phyloP scores from a whole-genome alignment of 2,888 invertebrate genomes.

The Rhynchonema sp. region DNA sequence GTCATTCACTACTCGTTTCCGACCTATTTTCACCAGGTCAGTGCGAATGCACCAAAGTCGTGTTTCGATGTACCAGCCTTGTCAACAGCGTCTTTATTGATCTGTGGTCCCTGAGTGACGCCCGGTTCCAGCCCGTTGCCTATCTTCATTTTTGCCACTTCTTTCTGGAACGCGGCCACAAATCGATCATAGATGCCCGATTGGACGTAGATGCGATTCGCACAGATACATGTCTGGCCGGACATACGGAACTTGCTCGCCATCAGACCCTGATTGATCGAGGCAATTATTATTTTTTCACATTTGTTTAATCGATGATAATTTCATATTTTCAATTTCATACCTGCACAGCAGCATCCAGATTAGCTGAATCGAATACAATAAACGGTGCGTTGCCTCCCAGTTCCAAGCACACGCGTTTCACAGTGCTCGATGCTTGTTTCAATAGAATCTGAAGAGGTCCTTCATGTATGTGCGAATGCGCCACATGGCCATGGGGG shows the following conservation, averaged over 20 bases:
- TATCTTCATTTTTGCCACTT: constrained; percentile 42
- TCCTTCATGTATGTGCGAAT: too few species aligned
- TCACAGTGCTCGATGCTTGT: constrained; percentile 65
- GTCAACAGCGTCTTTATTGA: constrained; percentile 61
- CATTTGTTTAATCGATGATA: too few species aligned
- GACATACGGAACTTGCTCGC: constrained; percentile 79
- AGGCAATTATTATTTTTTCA: too few species aligned
- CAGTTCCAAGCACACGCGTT: constrained; percentile 72
- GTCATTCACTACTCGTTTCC: too few species aligned
- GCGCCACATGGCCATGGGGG: too few species aligned
- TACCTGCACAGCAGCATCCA: constrained; percentile 54
- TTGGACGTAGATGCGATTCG: constrained; percentile 71
- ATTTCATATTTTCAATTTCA: not conserved
- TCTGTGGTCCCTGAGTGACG: constrained; percentile 69
- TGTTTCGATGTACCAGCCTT: constrained; percentile 38
- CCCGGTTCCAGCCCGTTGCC: constrained; percentile 55
- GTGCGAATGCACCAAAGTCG: not conserved
- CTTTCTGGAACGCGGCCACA: constrained; percentile 45
- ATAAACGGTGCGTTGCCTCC: constrained; percentile 98
- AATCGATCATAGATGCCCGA: constrained; percentile 58
- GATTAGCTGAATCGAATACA: constrained; percentile 72
- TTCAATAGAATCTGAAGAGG: constrained; percentile 41
- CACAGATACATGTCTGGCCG: constrained; percentile 83
- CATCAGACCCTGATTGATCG: constrained; percentile 55
- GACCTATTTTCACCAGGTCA: too few species aligned